A percentile compares a stretch with the other conserved stretches of the same genome.
Conservation (phyloP, 2,797 vertebrate species). For the Serranus cabrilla region DNA sequence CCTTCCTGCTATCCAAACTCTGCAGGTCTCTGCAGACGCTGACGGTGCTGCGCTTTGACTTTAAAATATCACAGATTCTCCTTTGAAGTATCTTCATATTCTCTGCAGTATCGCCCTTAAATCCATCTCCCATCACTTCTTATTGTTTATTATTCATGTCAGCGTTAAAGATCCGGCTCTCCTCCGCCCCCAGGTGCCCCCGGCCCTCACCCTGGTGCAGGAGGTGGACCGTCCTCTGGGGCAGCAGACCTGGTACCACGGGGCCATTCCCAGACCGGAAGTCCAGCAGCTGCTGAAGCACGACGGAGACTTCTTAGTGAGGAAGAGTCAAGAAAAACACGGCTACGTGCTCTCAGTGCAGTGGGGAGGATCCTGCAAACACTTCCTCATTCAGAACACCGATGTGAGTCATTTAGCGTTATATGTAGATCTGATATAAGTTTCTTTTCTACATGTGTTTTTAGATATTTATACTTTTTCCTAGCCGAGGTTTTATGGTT, state of each 20-base stretch:
- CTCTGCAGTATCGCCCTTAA: slow-evolving; percentile 44
- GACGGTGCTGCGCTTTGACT: slow-evolving; percentile 32
- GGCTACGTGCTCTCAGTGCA: slow-evolving; percentile 94
- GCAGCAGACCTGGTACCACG: slow-evolving; percentile 97
- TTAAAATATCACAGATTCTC: slow-evolving; percentile 44
- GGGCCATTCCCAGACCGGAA: slow-evolving; percentile 92
- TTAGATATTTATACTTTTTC: background rate
- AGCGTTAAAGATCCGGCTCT: slow-evolving; percentile 18
- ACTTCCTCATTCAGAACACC: slow-evolving; percentile 93
- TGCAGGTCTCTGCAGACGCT: slow-evolving; percentile 29
- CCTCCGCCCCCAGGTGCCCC: slow-evolving; percentile 84
- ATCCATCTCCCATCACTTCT: slow-evolving; percentile 2
- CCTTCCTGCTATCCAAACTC: slow-evolving; percentile 28
- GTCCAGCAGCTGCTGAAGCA: slow-evolving; percentile 90
- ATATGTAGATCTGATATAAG: background rate
- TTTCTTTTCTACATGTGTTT: slow-evolving; percentile 4
- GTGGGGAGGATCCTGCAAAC: slow-evolving; percentile 90
- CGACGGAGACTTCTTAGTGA: slow-evolving; percentile 92
- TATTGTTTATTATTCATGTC: slow-evolving; percentile 46
- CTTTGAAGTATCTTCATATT: slow-evolving; percentile 60
- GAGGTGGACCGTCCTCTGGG: slow-evolving; percentile 91
- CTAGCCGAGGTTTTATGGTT: no score
- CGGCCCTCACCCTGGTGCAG: slow-evolving; percentile 75
- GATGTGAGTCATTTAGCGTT: slow-evolving; percentile 86
- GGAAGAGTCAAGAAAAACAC: slow-evolving; percentile 94